These are phyloP conservation scores for Hirtodrosophila duncani DNA, from an alignment of 2,888 invertebrate species.

Conservation along the genomic window DNA sequence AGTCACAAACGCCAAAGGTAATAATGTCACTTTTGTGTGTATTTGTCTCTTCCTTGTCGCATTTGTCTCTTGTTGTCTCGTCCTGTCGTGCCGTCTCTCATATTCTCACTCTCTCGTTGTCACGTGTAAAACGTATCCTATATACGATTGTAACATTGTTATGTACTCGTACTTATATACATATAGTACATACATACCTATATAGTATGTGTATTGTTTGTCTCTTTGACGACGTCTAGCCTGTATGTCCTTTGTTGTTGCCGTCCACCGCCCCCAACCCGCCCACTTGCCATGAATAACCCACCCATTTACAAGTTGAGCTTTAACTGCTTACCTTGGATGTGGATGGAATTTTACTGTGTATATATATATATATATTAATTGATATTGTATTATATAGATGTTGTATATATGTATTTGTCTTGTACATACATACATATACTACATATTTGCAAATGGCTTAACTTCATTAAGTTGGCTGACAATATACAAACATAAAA, in stretches of 20 bases:
- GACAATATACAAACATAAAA: background rate
- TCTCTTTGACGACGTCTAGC: too few species aligned
- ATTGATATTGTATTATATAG: conserved; percentile 33
- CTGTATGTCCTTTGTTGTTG: conserved; percentile 5
- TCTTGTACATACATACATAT: conserved; percentile 21
- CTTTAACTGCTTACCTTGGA: too few species aligned
- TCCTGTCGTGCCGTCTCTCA: conserved; percentile 5
- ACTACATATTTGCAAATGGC: conserved; percentile 9
- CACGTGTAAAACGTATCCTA: conserved; percentile 29
- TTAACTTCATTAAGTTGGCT: conserved; percentile 6
- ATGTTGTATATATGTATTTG: conserved; percentile 25
- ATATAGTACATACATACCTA: too few species aligned
- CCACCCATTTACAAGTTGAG: too few species aligned
- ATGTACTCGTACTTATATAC: too few species aligned
- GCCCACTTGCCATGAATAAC: background rate
- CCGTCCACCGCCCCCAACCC: background rate
- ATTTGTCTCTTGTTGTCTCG: background rate
- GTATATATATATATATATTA: conserved; percentile 16
- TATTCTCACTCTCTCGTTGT: conserved; percentile 22
- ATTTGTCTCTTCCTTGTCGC: conserved; percentile 13
- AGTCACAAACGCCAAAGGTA: conserved; percentile 68
- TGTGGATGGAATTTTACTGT: too few species aligned
- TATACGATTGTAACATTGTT: too few species aligned
- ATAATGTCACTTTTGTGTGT: conserved; percentile 61
- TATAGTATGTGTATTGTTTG: too few species aligned